Percentiles rank a stretch among this genome's conserved stretches.
phyloP scores from a whole-genome alignment of 2,888 invertebrate genomes.

The Galerucella nymphaeae region DNA sequence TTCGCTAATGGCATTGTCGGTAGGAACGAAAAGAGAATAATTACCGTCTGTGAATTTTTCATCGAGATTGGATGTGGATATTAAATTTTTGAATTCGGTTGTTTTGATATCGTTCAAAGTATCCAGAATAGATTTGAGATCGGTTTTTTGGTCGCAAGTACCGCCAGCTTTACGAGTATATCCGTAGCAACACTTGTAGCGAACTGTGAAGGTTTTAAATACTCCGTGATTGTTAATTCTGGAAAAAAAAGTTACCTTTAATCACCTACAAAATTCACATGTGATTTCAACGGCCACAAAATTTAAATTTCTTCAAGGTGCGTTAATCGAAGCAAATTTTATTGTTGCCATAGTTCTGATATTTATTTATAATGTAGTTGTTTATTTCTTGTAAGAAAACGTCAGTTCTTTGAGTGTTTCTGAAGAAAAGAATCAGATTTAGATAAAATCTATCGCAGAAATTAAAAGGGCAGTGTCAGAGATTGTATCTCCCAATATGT shows the following conservation, averaged over 20 bases:
- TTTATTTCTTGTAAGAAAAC: background rate
- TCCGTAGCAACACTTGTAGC: constrained; percentile 77
- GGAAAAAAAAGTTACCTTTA: constrained; percentile 40
- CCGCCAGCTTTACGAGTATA: constrained; percentile 65
- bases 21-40: constrained; percentile 73
- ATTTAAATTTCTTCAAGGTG: too few species aligned
- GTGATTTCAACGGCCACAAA: too few species aligned
- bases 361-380: background rate
- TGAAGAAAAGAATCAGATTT: background rate
- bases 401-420: background rate
- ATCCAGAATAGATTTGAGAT: constrained; percentile 69
- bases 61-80: constrained; percentile 67
- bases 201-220: constrained; percentile 71
- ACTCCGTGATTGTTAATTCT: constrained; percentile 71
- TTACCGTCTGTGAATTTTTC: constrained; percentile 67
- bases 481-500: too few species aligned
- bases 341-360: background rate
- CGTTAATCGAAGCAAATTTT: background rate
- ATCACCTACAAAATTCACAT: too few species aligned
- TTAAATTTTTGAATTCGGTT: constrained; percentile 70
- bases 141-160: constrained; percentile 65
- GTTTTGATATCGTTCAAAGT: constrained; percentile 71
- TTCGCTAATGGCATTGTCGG: constrained; percentile 71
- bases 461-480: too few species aligned
- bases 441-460: background rate